Evolutionary conservation across 1,140 invertebrate genomes (phyloP), one percentile per base, ranked within the genome.

Genomic region (Venustaconcha ellipsiformis): DNA sequence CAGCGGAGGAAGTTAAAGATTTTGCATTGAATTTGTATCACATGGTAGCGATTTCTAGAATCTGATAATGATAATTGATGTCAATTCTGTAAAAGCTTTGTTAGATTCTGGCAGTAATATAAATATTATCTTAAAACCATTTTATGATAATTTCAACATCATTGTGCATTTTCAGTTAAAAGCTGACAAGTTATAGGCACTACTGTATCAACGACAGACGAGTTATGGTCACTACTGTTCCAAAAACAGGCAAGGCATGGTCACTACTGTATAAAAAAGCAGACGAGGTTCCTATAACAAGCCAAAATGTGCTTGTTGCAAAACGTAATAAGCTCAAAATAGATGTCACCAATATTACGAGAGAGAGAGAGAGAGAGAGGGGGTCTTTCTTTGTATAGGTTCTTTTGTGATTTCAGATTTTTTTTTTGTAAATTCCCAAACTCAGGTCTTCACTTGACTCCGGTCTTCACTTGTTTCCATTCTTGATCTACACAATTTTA

Each of bases 361-460:
- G 26, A 30, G 26, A 30, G 26, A 30, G 26, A 23, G 23, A 23
- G 23, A 23, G 23, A 23, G 23, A 23, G 23, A 23, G 23, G 1
- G 23, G 23, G 1, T 30, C 26, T 30, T 30, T 30, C 26, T 14
- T 20, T 17, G n/a, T 72, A 67, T 18, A 55, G 56, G 14, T 77
- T 77, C 68, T 57, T 65, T 67, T 70, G 64, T 64, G 68, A 74
- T 70, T 14, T 95, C 95, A 56, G 96, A 93, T 6, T 94, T 95
- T 90, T 96, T 3, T 30, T 23, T 23, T 23, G 23, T 3, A 96
- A 2, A 96, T 18, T 57, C 18, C 11, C 67, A 75, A 60, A 69
- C 67, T 15, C 73, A 69, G 55, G 55, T 57, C 58, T 75, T 75
- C 57, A 17, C 23, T 0, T 70, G 68, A 69, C 67, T 15, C 73